Evolutionary conservation across 2,113 vertebrate genomes (phyloP).

Genomic region (Ornithorhynchus anatinus): DNA sequence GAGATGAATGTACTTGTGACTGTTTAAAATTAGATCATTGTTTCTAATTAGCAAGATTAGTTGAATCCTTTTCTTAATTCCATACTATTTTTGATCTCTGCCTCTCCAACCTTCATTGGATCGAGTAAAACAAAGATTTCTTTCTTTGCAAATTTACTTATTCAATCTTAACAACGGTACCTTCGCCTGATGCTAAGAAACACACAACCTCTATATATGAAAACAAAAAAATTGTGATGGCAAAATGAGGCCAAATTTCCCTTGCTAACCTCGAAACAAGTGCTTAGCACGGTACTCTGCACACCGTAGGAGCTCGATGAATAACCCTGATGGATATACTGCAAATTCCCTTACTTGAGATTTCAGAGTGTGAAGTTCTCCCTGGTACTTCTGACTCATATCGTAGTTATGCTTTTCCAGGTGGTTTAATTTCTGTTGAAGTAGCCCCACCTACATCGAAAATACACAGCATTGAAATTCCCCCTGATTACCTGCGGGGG

Average conservation of each 20-base stretch:
- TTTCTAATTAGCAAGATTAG: too few relatives aligned
- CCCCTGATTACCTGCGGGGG: too few relatives aligned
- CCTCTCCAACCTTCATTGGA: neutral
- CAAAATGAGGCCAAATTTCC: neutral
- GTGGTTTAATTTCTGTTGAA: slow-evolving; percentile 73
- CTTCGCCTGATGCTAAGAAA: too few relatives aligned
- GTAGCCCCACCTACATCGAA: slow-evolving; percentile 70
- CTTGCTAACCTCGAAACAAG: neutral
- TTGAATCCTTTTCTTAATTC: neutral
- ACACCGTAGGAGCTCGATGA: too few relatives aligned
- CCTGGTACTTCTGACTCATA: slow-evolving; percentile 71
- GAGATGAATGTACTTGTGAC: too few relatives aligned
- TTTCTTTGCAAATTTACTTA: too few relatives aligned
- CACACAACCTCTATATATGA: too few relatives aligned
- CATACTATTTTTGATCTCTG: neutral
- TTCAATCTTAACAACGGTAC: too few relatives aligned
- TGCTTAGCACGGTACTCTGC: neutral
- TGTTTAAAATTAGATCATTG: too few relatives aligned
- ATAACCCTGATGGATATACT: too few relatives aligned
- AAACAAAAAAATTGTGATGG: neutral
- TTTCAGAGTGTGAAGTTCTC: slow-evolving; percentile 70
- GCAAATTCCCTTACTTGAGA: slow-evolving; percentile 69
- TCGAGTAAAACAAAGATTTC: too few relatives aligned
- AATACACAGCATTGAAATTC: too few relatives aligned
- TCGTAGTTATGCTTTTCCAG: slow-evolving; percentile 70